Evolutionary conservation across 2,797 vertebrate genomes (phyloP), one percentile per base, ranked within the genome.

Genomic region (Sebastes paucispinis): DNA sequence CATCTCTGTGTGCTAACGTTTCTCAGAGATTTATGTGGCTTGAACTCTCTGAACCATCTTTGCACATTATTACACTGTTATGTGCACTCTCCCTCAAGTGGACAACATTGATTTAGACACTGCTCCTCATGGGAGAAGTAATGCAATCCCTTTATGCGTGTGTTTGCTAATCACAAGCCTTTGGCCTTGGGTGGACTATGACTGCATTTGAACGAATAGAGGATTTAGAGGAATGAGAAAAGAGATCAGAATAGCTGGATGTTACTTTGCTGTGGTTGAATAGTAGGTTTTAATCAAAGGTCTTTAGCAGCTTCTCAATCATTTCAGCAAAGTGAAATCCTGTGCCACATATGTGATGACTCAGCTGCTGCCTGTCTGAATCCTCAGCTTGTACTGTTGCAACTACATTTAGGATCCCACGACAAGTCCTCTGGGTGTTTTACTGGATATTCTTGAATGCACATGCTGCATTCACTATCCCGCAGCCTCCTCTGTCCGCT

Each of bases 321-420:
- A 67, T 71, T 72, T 43, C n/a, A 62, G 55, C 32, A 54, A 83
- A 64, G 24, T 63, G 52, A 84, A 87, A 79, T 82, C 71, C 65
- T 31, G 20, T 18, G 22, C 39, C 50, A 70, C 57, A 29, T 59
- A 52, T 83, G 55, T 63, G 34, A 84, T 85, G 83, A 89, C 36
- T 84, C 71, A 83, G 82, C 73, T 55, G 76, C 82, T 73, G 67
- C 12, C 60, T 29, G 62, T 83, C 52, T 62, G 47, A 80, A 75
- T 22, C 57, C 62, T 75, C 72, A 54, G 31, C n/a, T 71, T 73
- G 32, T 72, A 83, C 31, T 60, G 47, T 52, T 84, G 69, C 55
- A 75, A 67, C 50, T 77, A 43, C 77, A 79, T 80, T 84, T 71
- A 81, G 55, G 60, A 79, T 71, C 55, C 39, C 25, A 34, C 43